Base-by-base conservation (phyloP, 2,888 invertebrate genomes). In the Microplitis deprimator region DNA sequence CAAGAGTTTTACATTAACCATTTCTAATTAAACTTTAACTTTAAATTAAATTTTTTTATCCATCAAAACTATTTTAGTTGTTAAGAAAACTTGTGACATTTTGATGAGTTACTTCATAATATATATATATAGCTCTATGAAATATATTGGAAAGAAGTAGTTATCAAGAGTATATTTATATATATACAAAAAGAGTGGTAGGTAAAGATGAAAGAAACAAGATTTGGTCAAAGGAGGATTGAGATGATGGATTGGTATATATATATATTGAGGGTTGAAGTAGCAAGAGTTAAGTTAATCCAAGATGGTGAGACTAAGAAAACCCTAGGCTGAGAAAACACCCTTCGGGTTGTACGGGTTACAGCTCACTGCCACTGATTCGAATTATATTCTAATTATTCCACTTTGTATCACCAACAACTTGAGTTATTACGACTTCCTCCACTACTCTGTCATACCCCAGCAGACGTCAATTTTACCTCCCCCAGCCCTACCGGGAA, bases 211-310 rank as follows among this genome's bases (percentile, higher is more conserved):
- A 84, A 83, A 84, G 84, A 62, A 78, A 75, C 59, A 40, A 65
- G 70, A 67, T 39, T 40, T 78, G 75, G 70, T 72, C 79, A 80
- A 79, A 61, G 62, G 29, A 68, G 64, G 59, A 65, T 67, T 50
- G 74, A 77, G 75, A 77, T 68, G 68, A 75, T 75, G 74, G 68
- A 76, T 65, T 50, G 72, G 29, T 68, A 64, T 17, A 64, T 38
- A 20, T 61, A 29, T 5, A 41, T 68, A 17, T 38, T 17, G 59
- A 60, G 69, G 73, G 68, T 76, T 75, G 73, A 70, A 39, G 29
- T 41, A 41, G 77, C 68, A 77, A 82, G 81, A 80, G 80, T 82
- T 81, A 81, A 84, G 81, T 84, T 81, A 82, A 83, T 83, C 79
- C 40, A 75, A 75, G 62, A 75, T 61, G 17, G 68, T 59, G 39